Conservation (phyloP, 2,797 vertebrate genomes). For the Tinamus major region DNA sequence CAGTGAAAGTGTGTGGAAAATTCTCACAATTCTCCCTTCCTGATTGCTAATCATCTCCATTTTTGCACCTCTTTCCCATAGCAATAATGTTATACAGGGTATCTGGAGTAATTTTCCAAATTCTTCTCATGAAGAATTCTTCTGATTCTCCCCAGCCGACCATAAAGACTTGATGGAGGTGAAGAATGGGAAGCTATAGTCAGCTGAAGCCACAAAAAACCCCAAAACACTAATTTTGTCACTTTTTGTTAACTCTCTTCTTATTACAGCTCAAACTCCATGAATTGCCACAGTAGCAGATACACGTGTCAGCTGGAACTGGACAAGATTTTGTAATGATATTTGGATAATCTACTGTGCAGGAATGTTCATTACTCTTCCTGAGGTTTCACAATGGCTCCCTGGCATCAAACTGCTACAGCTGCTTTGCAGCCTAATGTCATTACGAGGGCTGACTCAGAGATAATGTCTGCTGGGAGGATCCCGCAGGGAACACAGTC, state of each 20-base stretch:
- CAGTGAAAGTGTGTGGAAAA: neutral
- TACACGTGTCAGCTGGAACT: neutral
- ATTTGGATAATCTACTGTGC: constrained; percentile 50
- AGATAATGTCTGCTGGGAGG: constrained; percentile 47
- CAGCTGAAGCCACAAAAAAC: neutral
- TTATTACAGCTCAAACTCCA: neutral
- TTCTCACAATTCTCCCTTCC: neutral
- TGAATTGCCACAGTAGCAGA: neutral
- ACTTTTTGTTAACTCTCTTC: neutral
- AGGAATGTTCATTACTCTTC: constrained; percentile 60
- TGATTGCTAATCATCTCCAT: neutral
- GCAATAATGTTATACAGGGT: neutral
- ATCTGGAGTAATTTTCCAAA: neutral
- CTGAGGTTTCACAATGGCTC: constrained; percentile 65
- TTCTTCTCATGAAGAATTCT: neutral
- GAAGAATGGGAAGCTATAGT: neutral
- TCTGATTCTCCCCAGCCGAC: neutral
- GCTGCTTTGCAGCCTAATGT: constrained; percentile 58
- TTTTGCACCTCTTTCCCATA: neutral
- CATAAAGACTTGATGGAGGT: neutral
- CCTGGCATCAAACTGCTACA: constrained; percentile 62
- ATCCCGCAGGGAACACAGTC: constrained; percentile 33
- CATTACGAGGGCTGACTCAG: constrained; percentile 62
- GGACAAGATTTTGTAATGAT: constrained; percentile 6
- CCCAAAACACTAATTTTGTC: neutral